Evolutionary conservation across 2,113 vertebrate genomes (phyloP).

Genomic region (Apodemus sylvaticus): DNA sequence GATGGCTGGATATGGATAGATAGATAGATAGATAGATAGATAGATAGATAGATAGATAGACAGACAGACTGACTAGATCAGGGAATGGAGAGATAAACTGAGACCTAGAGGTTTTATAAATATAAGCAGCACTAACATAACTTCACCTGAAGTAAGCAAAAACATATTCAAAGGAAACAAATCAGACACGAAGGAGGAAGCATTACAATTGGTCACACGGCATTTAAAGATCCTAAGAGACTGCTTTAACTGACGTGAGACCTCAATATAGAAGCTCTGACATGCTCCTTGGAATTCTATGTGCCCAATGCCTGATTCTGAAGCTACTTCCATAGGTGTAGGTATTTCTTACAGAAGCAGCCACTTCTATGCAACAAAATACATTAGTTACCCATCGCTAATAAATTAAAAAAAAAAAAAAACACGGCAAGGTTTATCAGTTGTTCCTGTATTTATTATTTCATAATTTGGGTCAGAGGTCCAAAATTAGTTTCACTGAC

Average conservation of each 20-base stretch:
- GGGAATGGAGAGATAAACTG: not conserved
- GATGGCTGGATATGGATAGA: too few species aligned
- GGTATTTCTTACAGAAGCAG: not conserved
- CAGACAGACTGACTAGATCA: not conserved
- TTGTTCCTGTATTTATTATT: not conserved
- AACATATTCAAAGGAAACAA: not conserved
- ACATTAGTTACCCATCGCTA: not conserved
- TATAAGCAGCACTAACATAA: not conserved
- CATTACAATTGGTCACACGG: not conserved
- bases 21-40: too few species aligned
- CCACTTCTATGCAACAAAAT: not conserved
- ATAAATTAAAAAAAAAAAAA: not conserved
- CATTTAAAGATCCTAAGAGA: not conserved
- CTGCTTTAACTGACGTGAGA: not conserved
- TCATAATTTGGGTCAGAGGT: not conserved
- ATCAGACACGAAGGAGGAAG: not conserved
- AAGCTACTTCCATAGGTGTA: not conserved
- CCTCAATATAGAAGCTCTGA: not conserved
- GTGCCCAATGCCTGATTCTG: not conserved
- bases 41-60: not conserved
- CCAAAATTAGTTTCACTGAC: not conserved
- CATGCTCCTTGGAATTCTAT: not conserved
- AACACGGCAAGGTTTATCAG: not conserved
- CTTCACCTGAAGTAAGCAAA: not conserved
- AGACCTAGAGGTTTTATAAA: not conserved